phyloP scores from a whole-genome alignment of 2,888 invertebrate genomes.

The Diadegma fenestrale region DNA sequence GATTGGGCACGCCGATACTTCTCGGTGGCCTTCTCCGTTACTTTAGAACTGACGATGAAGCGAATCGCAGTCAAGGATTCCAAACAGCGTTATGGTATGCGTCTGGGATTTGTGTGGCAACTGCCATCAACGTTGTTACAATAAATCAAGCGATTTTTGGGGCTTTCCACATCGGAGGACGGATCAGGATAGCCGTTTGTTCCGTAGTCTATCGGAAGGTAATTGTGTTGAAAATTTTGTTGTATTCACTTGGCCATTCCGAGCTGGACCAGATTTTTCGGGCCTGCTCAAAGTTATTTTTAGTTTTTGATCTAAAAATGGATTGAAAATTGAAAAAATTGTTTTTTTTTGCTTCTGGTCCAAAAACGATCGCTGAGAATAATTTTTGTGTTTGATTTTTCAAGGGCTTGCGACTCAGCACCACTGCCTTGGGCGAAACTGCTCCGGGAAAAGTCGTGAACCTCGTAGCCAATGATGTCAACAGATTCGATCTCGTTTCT shows the following conservation, averaged over 20 bases:
- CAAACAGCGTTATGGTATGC: constrained; percentile 80
- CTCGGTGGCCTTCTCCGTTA: constrained; percentile 89
- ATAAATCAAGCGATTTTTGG: constrained; percentile 89
- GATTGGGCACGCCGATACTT: constrained; percentile 89
- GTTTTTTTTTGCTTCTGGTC: no score
- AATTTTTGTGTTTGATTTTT: constrained; percentile 47
- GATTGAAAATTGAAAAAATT: no score
- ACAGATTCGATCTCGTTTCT: constrained; percentile 95
- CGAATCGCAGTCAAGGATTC: constrained; percentile 70
- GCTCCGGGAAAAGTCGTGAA: constrained; percentile 87
- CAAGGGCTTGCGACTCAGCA: constrained; percentile 88
- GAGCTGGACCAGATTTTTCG: no score
- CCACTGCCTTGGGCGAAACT: constrained; percentile 91
- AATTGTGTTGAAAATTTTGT: constrained; percentile 64
- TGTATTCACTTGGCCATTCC: constrained; percentile 73
- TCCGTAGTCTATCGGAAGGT: constrained; percentile 94
- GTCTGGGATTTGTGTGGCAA: constrained; percentile 80
- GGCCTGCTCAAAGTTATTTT: no score
- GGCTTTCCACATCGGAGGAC: constrained; percentile 92
- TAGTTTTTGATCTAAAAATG: no score
- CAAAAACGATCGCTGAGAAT: background rate
- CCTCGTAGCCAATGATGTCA: constrained; percentile 94
- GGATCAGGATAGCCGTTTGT: constrained; percentile 92
- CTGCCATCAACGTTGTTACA: constrained; percentile 86
- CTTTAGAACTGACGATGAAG: constrained; percentile 84